Evolutionary conservation across 2,797 vertebrate species (phyloP).

Genomic region (Thalassophryne amazonica): DNA sequence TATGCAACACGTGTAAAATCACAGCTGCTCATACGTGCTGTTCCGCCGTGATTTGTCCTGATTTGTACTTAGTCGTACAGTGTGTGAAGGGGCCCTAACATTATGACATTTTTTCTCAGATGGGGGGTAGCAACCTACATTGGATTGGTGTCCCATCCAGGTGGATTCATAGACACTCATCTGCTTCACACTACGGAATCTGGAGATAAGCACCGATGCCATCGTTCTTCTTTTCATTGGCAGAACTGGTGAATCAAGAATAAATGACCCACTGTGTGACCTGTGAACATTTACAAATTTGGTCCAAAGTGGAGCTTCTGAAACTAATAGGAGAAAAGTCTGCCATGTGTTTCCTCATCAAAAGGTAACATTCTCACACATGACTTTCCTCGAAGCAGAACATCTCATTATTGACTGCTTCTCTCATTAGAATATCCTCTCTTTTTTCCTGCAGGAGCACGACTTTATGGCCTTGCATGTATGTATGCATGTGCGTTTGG

Average conservation of each 20-base stretch:
- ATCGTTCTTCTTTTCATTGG: no score
- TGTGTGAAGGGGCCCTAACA: no score
- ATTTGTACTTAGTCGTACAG: no score
- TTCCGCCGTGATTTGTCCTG: no score
- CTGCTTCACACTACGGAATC: no score
- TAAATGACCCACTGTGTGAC: not conserved
- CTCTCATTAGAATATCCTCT: conserved; percentile 17
- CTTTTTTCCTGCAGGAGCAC: not conserved
- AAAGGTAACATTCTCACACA: conserved; percentile 17
- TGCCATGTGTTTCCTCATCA: not conserved
- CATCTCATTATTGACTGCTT: conserved; percentile 18
- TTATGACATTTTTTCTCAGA: no score
- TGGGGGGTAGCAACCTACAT: no score
- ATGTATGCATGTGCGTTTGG: conserved; percentile 18
- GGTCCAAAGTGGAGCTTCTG: not conserved
- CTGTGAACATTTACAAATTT: not conserved
- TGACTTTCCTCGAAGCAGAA: conserved; percentile 17
- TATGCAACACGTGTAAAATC: no score
- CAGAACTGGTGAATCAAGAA: conserved; percentile 3
- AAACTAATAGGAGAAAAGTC: conserved; percentile 14
- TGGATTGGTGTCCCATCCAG: no score
- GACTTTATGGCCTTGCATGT: conserved; percentile 15
- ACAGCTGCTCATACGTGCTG: no score
- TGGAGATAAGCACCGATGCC: no score
- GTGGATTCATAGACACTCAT: no score